A percentile compares a stretch with the other conserved stretches of the same genome.
Conservation (phyloP, 1,140 invertebrate genomes). For the Nixonia krombeini region DNA sequence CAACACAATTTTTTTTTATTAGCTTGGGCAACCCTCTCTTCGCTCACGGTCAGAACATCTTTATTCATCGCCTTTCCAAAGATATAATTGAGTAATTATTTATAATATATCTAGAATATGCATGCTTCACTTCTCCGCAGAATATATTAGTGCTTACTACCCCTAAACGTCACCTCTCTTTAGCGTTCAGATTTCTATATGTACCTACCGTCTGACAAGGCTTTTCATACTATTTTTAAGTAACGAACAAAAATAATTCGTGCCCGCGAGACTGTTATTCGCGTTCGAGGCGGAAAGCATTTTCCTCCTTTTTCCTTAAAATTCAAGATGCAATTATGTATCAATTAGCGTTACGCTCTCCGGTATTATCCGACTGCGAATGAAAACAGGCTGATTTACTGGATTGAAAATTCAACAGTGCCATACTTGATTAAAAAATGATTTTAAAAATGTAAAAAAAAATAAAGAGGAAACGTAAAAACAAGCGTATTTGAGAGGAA, state of each 20-base stretch:
- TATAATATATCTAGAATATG: slow-evolving; percentile 74
- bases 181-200: slow-evolving; percentile 64
- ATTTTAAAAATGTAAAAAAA: no score
- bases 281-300: neutral
- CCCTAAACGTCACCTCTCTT: slow-evolving; percentile 69
- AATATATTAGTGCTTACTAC: slow-evolving; percentile 70
- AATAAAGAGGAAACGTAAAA: slow-evolving; percentile 4
- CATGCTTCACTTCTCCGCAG: slow-evolving; percentile 70
- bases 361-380: neutral
- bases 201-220: slow-evolving; percentile 19
- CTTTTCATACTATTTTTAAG: slow-evolving; percentile 27
- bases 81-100: slow-evolving; percentile 74
- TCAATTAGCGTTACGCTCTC: no score
- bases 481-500: slow-evolving; percentile 28
- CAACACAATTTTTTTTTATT: slow-evolving; percentile 70
- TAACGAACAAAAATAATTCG: no score
- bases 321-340: no score
- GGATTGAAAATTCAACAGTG: neutral
- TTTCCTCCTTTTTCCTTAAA: neutral
- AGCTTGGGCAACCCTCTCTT: slow-evolving; percentile 59
- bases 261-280: no score
- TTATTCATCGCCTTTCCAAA: slow-evolving; percentile 73
- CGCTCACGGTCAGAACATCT: slow-evolving; percentile 64
- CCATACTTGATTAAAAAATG: slow-evolving; percentile 26
- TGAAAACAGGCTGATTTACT: neutral